These are phyloP conservation scores for Platypus cylindrus DNA, from an alignment of 2,888 invertebrate species.

Conservation along the genomic window DNA sequence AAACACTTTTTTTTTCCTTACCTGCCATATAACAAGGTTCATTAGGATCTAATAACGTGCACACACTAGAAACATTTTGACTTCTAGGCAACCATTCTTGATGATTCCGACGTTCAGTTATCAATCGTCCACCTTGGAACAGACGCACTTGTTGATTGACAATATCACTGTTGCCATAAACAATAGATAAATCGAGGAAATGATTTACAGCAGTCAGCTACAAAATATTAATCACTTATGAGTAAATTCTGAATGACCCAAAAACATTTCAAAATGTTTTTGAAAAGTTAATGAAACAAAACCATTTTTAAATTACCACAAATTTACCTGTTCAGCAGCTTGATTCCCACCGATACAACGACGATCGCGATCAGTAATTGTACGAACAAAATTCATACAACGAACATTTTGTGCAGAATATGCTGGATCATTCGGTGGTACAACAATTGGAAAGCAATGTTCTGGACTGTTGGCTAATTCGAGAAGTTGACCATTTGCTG, in stretches of 20 bases:
- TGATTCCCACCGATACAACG: slow-evolving; percentile 48
- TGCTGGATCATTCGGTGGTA: slow-evolving; percentile 43
- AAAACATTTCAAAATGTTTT: no score
- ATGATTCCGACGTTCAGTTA: slow-evolving; percentile 47
- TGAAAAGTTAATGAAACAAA: slow-evolving; percentile 2
- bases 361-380: slow-evolving; percentile 51
- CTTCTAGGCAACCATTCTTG: slow-evolving; percentile 60
- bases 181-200: slow-evolving; percentile 63
- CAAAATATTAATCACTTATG: slow-evolving; percentile 13
- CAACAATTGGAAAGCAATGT: slow-evolving; percentile 42
- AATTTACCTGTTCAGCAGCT: slow-evolving; percentile 58
- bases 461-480: slow-evolving; percentile 34
- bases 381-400: slow-evolving; percentile 64
- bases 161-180: slow-evolving; percentile 62
- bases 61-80: slow-evolving; percentile 55
- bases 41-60: slow-evolving; percentile 42
- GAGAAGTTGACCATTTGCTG: slow-evolving; percentile 42
- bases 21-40: slow-evolving; percentile 70
- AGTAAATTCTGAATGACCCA: no score
- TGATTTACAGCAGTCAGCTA: slow-evolving; percentile 57
- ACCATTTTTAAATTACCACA: slow-evolving; percentile 1
- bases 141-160: slow-evolving; percentile 54
- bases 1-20: slow-evolving; percentile 30
- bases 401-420: slow-evolving; percentile 42
- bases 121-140: slow-evolving; percentile 55